Base-by-base conservation (phyloP, 2,113 vertebrate species). In the Calypte anna region DNA sequence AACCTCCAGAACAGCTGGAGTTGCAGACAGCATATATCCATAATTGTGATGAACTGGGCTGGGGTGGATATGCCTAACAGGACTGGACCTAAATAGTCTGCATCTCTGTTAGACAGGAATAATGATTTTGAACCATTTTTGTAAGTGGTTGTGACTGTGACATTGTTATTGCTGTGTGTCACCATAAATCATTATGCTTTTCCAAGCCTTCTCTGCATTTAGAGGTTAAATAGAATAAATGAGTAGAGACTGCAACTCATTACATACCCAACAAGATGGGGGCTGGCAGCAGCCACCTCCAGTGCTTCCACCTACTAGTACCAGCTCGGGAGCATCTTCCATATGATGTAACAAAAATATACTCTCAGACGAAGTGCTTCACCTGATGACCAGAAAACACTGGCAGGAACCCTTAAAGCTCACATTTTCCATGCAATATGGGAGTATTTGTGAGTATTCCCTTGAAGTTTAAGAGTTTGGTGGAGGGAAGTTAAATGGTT, bases 151-250 rank as follows among this genome's bases (percentile, higher is more conserved):
- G 61, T 67, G 81, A 89, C 81, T 92, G 61, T 57, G 69, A 72
- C 86, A 5, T 8, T 82, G 83, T 72, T 91, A 53, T 50, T 92
- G 69, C 73, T 79, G 12, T 5, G 1, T 74, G 36, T 72, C 91
- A 89, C 44, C 69, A 92, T 82, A 86, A 91, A 92, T 93, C 86
- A 88, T 20, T 22, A 21, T 6, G 10, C 36, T 82, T 92, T 91
- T 61, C 62, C 44, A 81, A 86, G 61, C 24, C 24, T 64, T 64
- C 16, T 78, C 36, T 53, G 90, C 33, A 53, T 36, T 77, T 74
- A 55, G 64, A 75, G 19, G 23, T 63, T 93, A 95, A 94, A 93
- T 6, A 80, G 48, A 82, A 84, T 23, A 81, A 84, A 86, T 27
- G 48, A 79, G 14, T 36, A 36, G 20, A 72, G 66, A 55, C 38